Conservation (phyloP, 2,797 vertebrate genomes). For the Mustela erminea region DNA sequence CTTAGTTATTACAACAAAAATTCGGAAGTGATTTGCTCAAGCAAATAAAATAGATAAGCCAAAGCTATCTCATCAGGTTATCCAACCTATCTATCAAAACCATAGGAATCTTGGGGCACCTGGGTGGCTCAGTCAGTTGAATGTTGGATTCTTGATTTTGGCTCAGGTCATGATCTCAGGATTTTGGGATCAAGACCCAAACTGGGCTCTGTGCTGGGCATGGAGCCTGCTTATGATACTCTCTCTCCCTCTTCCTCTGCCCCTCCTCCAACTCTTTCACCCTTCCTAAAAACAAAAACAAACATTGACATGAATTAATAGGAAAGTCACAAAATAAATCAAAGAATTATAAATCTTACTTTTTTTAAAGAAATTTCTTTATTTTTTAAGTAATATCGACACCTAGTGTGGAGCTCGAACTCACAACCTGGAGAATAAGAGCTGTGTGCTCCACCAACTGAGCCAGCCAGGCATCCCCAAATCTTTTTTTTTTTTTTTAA, state of each 20-base stretch:
- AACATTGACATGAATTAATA: not conserved
- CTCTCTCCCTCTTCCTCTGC: too few species aligned
- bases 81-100: not conserved
- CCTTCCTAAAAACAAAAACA: too few species aligned
- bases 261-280: too few species aligned
- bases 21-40: not conserved
- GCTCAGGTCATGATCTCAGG: too few species aligned
- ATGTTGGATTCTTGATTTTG: too few species aligned
- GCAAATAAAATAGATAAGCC: not conserved
- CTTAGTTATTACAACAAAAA: not conserved
- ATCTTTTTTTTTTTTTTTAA: too few species aligned
- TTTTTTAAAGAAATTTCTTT: not conserved
- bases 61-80: not conserved
- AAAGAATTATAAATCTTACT: not conserved
- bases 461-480: not conserved
- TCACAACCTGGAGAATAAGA: not conserved
- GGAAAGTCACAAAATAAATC: not conserved
- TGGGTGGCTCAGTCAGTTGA: too few species aligned
- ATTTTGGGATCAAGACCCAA: too few species aligned
- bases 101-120: not conserved
- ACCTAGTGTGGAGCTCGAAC: not conserved
- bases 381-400: not conserved
- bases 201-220: too few species aligned
- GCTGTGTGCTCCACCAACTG: not conserved
- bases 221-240: not conserved